Evolutionary conservation across 2,113 vertebrate species (phyloP), one percentile per base, ranked within the genome.

Genomic region (Cheirogaleus medius): DNA sequence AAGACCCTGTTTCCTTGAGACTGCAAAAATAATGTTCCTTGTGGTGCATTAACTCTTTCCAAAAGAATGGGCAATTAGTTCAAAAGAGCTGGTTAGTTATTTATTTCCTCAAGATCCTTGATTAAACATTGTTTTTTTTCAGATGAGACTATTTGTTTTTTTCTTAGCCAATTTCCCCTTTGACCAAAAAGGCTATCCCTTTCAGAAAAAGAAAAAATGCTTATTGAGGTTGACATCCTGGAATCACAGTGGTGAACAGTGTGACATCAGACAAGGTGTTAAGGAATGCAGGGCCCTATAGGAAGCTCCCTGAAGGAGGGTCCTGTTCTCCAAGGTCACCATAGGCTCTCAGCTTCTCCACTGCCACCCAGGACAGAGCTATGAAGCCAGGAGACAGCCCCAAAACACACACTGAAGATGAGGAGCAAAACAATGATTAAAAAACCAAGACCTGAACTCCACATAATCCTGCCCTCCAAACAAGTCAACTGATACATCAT

Each of bases 11-110:
- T 93, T 91, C 56, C 82, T 68, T 88, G 49, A 47, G 42, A 54
- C 97, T 98, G 97, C 97, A 97, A 98, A 98, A 98, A 98, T 98
- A 98, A 98, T 92, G 91, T 96, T 98, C 98, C 91, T 97, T 95
- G 88, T 92, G 96, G 97, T 95, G 93, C 97, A 98, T 98, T 98
- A 98, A 98, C 97, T 97, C 96, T 98, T 98, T 98, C 93, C 86
- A 98, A 95, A 63, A 98, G 92, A 98, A 97, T 92, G 98, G 94
- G 63, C 39, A 94, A 98, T 98, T 98, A 98, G 84, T 85, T 96
- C 95, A 90, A 98, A 98, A 94, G 92, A 97, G 97, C 80, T 97
- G 92, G 97, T 97, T 97, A 97, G 91, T 98, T 97, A 96, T 97
- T 98, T 97, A 96, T 97, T 98, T 97, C 96, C 94, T 97, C 94